A percentile compares a stretch with the other conserved stretches of the same genome.
These are phyloP conservation scores for Macaca nemestrina DNA, from an alignment of 2,113 vertebrate species.

Conservation along the genomic window DNA sequence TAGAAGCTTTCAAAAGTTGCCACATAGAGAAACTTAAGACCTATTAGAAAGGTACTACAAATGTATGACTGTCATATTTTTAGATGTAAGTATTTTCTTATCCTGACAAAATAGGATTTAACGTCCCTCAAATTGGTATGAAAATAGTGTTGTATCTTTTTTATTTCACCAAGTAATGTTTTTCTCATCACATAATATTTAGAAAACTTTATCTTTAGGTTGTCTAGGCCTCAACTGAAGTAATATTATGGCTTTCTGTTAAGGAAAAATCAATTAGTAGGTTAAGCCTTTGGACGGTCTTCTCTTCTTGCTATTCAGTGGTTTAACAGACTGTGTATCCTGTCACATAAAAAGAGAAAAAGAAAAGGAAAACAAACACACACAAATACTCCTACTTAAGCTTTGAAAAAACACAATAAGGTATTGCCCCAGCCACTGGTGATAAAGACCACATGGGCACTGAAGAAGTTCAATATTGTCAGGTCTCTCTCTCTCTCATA, in stretches of 20 bases:
- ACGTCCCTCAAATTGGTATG: background rate
- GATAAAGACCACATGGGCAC: background rate
- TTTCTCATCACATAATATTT: background rate
- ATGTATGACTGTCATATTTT: background rate
- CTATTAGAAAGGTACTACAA: background rate
- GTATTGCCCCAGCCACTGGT: background rate
- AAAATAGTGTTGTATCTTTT: background rate
- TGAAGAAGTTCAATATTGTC: slow-evolving; percentile 75
- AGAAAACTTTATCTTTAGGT: background rate
- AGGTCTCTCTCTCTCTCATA: background rate
- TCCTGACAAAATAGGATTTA: slow-evolving; percentile 7
- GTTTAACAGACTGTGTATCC: background rate
- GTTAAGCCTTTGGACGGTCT: background rate
- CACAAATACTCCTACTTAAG: background rate
- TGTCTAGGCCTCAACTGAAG: background rate
- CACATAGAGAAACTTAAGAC: background rate
- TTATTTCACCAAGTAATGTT: background rate
- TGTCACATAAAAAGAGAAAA: background rate
- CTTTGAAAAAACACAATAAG: background rate
- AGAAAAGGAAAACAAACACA: background rate
- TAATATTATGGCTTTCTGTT: background rate
- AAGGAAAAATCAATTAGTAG: background rate
- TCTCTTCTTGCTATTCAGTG: background rate
- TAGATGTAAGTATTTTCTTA: slow-evolving; percentile 8
- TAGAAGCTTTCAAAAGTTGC: background rate